These are phyloP conservation scores for Rynchops niger DNA, from an alignment of 2,113 vertebrate genomes.

Conservation along the genomic window DNA sequence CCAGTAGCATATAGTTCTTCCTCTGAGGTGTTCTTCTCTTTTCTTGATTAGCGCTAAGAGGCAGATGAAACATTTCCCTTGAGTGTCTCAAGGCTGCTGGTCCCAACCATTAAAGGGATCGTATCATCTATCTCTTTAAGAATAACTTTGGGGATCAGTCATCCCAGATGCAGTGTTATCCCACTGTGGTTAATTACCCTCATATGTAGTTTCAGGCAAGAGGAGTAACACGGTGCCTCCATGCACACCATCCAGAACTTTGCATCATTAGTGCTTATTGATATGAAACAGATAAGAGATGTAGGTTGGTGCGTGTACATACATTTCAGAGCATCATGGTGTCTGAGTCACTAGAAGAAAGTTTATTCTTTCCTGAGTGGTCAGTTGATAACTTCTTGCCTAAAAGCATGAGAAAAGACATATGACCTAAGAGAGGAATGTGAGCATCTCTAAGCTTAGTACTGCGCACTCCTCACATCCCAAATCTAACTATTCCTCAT, in stretches of 20 bases:
- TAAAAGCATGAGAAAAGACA: not conserved
- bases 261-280: not conserved
- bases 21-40: not conserved
- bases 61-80: not conserved
- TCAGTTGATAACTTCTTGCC: not conserved
- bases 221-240: not conserved
- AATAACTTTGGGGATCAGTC: not conserved
- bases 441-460: not conserved
- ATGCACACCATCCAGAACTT: not conserved
- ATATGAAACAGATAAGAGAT: not conserved
- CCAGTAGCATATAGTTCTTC: not conserved
- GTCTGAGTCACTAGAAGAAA: not conserved
- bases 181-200: not conserved
- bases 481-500: not conserved
- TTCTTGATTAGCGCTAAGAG: not conserved
- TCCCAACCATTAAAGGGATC: not conserved
- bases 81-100: not conserved
- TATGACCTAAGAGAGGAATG: not conserved
- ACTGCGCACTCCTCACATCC: not conserved
- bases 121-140: not conserved
- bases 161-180: not conserved
- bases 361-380: not conserved
- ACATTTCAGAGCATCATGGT: not conserved
- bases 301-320: not conserved
- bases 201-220: not conserved